These are phyloP conservation scores for Podarcis muralis DNA, from an alignment of 2,113 vertebrate genomes.

Conservation along the genomic window DNA sequence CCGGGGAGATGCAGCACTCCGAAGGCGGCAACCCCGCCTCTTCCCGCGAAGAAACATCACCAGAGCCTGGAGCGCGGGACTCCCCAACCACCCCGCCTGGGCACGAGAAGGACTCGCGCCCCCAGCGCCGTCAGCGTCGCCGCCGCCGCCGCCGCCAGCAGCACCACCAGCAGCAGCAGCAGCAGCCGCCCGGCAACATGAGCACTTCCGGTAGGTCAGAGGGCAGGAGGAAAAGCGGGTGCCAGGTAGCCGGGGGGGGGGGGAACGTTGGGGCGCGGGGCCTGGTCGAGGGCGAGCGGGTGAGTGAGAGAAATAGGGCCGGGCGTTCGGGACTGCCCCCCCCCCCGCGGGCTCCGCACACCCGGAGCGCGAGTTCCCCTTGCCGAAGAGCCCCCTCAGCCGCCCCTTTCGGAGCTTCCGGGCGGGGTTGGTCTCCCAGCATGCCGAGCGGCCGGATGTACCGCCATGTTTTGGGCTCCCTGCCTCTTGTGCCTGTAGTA, in stretches of 20 bases:
- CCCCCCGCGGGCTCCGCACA: neutral
- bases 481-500: conserved; percentile 31
- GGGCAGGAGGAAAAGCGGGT: neutral
- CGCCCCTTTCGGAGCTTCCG: conserved; percentile 43
- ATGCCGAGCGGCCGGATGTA: conserved; percentile 63
- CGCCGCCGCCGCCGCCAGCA: neutral
- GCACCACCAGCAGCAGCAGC: too few relatives aligned
- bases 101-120: neutral
- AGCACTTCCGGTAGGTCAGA: conserved; percentile 45
- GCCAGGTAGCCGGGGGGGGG: neutral
- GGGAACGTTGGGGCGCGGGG: rapidly evolving
- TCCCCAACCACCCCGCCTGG: neutral
- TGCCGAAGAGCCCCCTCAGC: too few relatives aligned
- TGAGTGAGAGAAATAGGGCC: rapidly evolving
- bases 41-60: neutral
- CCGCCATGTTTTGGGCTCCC: conserved; percentile 67
- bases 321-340: rapidly evolving
- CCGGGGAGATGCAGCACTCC: neutral
- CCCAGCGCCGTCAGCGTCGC: neutral
- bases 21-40: neutral
- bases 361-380: too few relatives aligned
- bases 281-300: too few relatives aligned
- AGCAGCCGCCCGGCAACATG: neutral
- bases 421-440: conserved; percentile 46
- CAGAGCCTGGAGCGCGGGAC: neutral